phyloP scores from a whole-genome alignment of 2,797 vertebrate genomes.

The Glyptemys insculpta region DNA sequence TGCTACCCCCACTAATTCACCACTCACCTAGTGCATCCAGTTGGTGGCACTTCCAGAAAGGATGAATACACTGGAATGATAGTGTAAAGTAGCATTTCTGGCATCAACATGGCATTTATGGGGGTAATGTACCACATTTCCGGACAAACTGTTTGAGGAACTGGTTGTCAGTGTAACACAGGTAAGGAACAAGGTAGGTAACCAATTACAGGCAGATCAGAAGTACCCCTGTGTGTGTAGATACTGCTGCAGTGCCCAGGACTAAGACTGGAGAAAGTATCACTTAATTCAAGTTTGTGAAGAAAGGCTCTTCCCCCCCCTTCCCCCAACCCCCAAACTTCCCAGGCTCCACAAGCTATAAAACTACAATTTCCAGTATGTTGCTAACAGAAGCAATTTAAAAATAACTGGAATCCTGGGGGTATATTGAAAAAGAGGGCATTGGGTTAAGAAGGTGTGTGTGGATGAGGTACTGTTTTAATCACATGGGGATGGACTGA shows the following conservation, averaged over 20 bases:
- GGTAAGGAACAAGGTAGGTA: not conserved
- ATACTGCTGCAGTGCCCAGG: not conserved
- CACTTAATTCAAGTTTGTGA: not conserved
- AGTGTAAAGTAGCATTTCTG: not conserved
- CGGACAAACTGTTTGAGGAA: not conserved
- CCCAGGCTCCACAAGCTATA: not conserved
- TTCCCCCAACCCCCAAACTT: not conserved
- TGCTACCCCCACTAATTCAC: not conserved
- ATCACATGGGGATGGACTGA: not conserved
- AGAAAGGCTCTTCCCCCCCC: not conserved
- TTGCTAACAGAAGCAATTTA: accelerated
- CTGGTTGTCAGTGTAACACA: not conserved
- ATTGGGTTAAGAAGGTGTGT: not conserved
- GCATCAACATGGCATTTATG: not conserved
- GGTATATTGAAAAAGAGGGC: not conserved
- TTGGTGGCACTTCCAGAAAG: not conserved
- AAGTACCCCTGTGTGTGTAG: not conserved
- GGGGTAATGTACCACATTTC: not conserved
- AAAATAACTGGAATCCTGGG: not conserved
- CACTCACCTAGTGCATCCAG: not conserved
- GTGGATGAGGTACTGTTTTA: not conserved
- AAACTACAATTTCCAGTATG: not conserved
- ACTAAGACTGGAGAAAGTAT: not conserved
- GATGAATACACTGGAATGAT: not conserved
- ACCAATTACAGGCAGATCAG: not conserved